phyloP scores from a whole-genome alignment of 1,140 invertebrate species.

The Leptinotarsa defecta region DNA sequence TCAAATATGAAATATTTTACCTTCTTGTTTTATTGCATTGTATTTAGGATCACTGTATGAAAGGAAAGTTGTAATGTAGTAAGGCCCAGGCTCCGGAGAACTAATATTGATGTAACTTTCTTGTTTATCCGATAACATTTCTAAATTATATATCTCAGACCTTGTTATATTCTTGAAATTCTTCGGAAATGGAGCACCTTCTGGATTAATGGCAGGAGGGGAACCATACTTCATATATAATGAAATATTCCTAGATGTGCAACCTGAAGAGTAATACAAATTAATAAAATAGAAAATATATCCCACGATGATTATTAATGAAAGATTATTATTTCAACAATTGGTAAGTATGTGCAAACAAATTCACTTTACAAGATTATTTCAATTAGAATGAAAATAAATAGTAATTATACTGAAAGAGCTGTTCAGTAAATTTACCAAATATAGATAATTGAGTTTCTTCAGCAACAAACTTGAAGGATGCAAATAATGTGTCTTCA shows the following conservation, averaged over 20 bases:
- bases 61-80: constrained; percentile 79
- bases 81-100: constrained; percentile 73
- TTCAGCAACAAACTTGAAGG: constrained; percentile 47
- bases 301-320: too few species aligned
- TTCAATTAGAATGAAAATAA: background rate
- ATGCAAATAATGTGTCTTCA: constrained; percentile 44
- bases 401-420: background rate
- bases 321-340: background rate
- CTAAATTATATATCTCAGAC: constrained; percentile 52
- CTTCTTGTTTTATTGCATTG: constrained; percentile 73
- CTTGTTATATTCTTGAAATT: constrained; percentile 63
- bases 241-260: constrained; percentile 63
- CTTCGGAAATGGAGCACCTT: constrained; percentile 71
- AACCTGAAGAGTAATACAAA: constrained; percentile 56
- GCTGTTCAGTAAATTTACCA: constrained; percentile 39
- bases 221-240: constrained; percentile 74
- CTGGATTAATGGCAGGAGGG: constrained; percentile 76
- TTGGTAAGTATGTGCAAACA: constrained; percentile 5
- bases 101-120: constrained; percentile 62
- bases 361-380: background rate
- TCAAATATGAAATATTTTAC: constrained; percentile 54
- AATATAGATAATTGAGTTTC: constrained; percentile 46
- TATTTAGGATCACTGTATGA: constrained; percentile 72
- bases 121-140: constrained; percentile 60
- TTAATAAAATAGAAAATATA: too few species aligned